These are phyloP conservation scores for Cassiopea xamachana DNA, from an alignment of 30 jellyfish, hydroid and myxozoan species.

Conservation along the genomic window DNA sequence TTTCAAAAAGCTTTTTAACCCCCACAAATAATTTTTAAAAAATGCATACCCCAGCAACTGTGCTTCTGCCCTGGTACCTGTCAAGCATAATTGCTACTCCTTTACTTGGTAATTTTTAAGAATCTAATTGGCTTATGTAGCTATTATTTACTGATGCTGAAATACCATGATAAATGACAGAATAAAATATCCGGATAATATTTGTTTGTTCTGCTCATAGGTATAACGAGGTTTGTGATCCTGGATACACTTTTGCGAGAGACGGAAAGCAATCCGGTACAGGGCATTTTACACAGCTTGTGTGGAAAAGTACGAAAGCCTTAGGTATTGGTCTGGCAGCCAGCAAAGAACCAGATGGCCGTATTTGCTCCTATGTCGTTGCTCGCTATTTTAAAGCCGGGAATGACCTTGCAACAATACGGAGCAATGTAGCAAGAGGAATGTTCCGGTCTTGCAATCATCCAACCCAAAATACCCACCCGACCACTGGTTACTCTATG, in stretches of 20 bases:
- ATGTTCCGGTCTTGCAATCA: slow-evolving; percentile 31
- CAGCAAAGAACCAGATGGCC: slow-evolving; percentile 78
- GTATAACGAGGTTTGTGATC: slow-evolving; percentile 94
- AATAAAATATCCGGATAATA: background rate
- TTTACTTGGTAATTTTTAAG: too few species aligned
- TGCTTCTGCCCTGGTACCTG: too few species aligned
- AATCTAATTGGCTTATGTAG: background rate
- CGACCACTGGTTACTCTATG: slow-evolving; percentile 14
- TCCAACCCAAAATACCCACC: background rate
- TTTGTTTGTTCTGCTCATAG: slow-evolving; percentile 33
- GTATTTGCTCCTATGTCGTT: slow-evolving; percentile 89
- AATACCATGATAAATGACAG: background rate
- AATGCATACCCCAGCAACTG: too few species aligned
- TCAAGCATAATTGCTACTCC: too few species aligned
- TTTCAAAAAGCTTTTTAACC: too few species aligned
- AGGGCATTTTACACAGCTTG: slow-evolving; percentile 95
- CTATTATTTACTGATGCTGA: too few species aligned
- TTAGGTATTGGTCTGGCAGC: slow-evolving; percentile 97
- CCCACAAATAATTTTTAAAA: too few species aligned
- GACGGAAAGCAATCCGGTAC: slow-evolving; percentile 93
- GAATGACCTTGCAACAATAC: slow-evolving; percentile 69
- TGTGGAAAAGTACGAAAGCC: slow-evolving; percentile 86
- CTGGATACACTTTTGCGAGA: slow-evolving; percentile 85
- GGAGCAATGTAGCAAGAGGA: slow-evolving; percentile 83
- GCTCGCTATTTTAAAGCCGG: slow-evolving; percentile 97